phyloP scores from a whole-genome alignment of 2,113 vertebrate species.

The Cathartes aura region DNA sequence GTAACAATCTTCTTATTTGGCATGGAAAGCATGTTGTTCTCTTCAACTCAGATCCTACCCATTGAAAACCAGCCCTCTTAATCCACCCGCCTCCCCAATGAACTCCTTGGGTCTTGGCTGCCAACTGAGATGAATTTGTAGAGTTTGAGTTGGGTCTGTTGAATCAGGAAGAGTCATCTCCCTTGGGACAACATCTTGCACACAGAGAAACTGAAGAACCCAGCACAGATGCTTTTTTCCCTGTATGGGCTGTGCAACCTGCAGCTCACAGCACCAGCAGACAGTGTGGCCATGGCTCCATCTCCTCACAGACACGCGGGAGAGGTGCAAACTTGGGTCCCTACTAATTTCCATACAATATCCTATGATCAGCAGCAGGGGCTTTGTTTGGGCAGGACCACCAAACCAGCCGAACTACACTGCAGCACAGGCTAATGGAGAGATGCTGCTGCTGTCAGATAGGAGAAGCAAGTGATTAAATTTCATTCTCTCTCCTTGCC shows the following conservation, averaged over 20 bases:
- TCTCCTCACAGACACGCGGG: rapidly evolving
- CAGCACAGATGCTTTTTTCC: rapidly evolving
- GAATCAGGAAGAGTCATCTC: neutral
- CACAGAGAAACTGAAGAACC: neutral
- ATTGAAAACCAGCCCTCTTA: neutral
- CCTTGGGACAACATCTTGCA: neutral
- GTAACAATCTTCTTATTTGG: neutral
- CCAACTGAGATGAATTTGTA: neutral
- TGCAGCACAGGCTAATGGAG: neutral
- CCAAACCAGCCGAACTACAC: neutral
- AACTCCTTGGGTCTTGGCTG: neutral
- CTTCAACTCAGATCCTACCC: neutral
- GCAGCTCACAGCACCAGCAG: neutral
- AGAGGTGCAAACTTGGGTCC: neutral
- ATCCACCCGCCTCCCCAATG: rapidly evolving
- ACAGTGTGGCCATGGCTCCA: rapidly evolving
- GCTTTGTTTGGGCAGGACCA: neutral
- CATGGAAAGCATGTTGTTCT: neutral
- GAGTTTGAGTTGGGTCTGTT: neutral
- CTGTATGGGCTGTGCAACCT: too few relatives aligned
- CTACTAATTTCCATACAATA: neutral
- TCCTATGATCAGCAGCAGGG: neutral
- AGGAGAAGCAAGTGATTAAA: neutral
- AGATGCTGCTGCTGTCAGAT: neutral
- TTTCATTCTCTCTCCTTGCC: neutral